Evolutionary conservation across 2,113 vertebrate species (phyloP).

Genomic region (Passer domesticus): DNA sequence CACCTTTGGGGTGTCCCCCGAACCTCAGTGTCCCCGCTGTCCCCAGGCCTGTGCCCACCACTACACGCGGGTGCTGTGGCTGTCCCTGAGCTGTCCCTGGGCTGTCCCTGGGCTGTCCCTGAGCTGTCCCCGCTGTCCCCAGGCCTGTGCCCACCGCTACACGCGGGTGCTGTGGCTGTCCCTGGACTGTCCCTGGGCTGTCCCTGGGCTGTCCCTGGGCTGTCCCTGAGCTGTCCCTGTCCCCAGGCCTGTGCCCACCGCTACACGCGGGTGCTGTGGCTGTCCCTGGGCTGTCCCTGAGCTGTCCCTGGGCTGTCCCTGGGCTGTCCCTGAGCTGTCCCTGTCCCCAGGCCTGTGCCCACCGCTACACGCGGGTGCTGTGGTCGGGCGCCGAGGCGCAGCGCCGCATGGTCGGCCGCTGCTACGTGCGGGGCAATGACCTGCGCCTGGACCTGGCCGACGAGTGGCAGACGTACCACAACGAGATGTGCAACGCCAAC

Average conservation of each 20-base stretch:
- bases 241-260: slow-evolving; percentile 57
- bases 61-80: not conserved
- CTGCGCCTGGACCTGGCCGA: slow-evolving; percentile 77
- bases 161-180: slow-evolving; percentile 66
- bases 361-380: slow-evolving; percentile 85
- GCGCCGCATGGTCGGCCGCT: slow-evolving; percentile 89
- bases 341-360: slow-evolving; percentile 87
- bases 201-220: not conserved
- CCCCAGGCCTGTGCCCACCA: not conserved
- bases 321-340: no score
- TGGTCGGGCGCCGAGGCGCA: slow-evolving; percentile 77
- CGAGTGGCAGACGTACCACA: slow-evolving; percentile 85
- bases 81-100: no score
- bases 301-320: not conserved
- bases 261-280: slow-evolving; percentile 65
- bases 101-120: no score
- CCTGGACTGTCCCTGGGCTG: not conserved
- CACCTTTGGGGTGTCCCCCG: not conserved
- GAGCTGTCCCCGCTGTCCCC: not conserved
- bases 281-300: not conserved
- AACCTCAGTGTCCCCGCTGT: not conserved
- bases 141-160: not conserved
- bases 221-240: not conserved
- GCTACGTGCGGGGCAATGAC: slow-evolving; percentile 87
- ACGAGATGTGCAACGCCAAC: slow-evolving; percentile 88